Base-by-base conservation (phyloP, 2,797 vertebrate genomes). In the Sciurus carolinensis region DNA sequence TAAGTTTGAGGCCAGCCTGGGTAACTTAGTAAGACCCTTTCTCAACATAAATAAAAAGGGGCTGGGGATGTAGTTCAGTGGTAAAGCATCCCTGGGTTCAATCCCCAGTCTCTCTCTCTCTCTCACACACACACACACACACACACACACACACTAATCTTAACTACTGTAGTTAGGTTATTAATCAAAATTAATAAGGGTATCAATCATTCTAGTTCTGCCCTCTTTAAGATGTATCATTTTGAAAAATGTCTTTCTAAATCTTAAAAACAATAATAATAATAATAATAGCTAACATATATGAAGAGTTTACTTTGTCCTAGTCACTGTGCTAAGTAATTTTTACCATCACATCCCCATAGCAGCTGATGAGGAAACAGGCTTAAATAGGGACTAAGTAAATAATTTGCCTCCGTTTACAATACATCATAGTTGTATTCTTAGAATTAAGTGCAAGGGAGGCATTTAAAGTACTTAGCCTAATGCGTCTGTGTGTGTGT, bases 241-340 rank as follows among this genome's bases (percentile, higher is more conserved):
- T 72, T 92, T 95, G 77, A 95, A 93, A 15, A 95, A 84, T 96
- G 62, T n/a, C 64, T 88, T 87, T 91, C 54, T 79, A 95, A 96
- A 96, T 28, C 62, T 28, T 87, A 71, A 92, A 93, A 89, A 30
- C 54, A 94, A n/a, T 87, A 80, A 36, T 77, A 66, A 77, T 77
- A 66, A 77, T 59, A 86, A 85, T 93, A 90, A 91, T 39, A 87
- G 12, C 18, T 66, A 90, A 66, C 54, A 84, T 67, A 75, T 67
- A 81, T 33, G 93, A 85, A 91, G 47, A 67, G 22, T 80, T 94
- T 33, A 57, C 36, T 50, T 89, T 95, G 42, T 86, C 30, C 33
- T 93, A 36, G 33, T 44, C 54, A 82, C 14, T 47, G 57, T 81
- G 59, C 59, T 81, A 86, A 76, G 42, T 66, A 81, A 72, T 92